Base-by-base conservation (phyloP, 2,888 invertebrate genomes). In the Lithodes maja region DNA sequence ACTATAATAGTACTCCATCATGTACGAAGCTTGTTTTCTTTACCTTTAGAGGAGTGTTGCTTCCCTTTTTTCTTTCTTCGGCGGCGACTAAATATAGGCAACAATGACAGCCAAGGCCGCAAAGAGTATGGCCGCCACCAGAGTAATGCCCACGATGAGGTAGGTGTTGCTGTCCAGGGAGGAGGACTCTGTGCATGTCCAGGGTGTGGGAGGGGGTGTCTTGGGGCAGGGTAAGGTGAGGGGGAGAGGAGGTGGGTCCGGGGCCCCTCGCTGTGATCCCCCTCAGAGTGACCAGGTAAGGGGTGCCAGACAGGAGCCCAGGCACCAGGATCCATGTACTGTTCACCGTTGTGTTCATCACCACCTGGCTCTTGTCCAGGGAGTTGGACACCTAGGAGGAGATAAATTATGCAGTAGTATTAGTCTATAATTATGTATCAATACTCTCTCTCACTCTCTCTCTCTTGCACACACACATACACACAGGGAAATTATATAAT, bases 121-220 rank as follows among this genome's bases (percentile, higher is more conserved):
- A 93, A 93, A 90, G 93, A 92, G 78, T 33, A 92, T 74, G 33
- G 80, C 90, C 61, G 88, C 92, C 7, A 86, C 90, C 50, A 89
- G 92, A 50, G 92, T 86, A 50, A 91, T 91, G 33, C 90, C 91
- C 54, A 91, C 87, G 49, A 91, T 90, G 75, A 91, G 82, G 83
- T 91, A 90, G 9, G 87, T 90, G 55, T 91, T 91, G 80, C 85
- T 90, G 33, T 87, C 85, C 17, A 86, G 85, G 52, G 83, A 83
- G 17, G 91, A 86, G 3, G 91, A 88, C n/a, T 86, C 86, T 71
- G 82, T 80, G 68, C n/a, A 81, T 86, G 68, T 85, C 88, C 12
- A 87, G 80, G 9, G 85, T 74, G 53, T 81, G 61, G n/a, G 86
- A 61, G 52, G 85, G 55, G 33, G 83, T 50, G 12, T 61, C 84